Evolutionary conservation across 1,140 invertebrate species (phyloP).

Genomic region (Drosophila jambulina): DNA sequence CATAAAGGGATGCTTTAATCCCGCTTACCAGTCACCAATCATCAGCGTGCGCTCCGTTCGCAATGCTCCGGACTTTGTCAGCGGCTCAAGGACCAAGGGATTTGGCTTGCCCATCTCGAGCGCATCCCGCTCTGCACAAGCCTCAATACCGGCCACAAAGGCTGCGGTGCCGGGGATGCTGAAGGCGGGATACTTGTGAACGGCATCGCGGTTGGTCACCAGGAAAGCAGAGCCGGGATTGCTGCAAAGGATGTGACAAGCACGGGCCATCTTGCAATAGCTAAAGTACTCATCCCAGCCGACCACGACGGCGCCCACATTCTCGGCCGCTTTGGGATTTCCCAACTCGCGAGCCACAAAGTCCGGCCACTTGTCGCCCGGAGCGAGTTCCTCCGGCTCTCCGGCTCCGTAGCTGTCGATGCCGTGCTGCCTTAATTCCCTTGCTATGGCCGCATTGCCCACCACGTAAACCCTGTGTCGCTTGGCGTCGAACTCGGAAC

Average conservation of each 20-base stretch:
- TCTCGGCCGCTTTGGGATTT: slow-evolving; percentile 86
- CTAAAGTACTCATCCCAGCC: slow-evolving; percentile 97
- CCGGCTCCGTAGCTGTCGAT: slow-evolving; percentile 92
- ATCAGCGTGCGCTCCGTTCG: slow-evolving; percentile 93
- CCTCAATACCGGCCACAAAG: slow-evolving; percentile 93
- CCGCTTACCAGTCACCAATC: slow-evolving; percentile 94
- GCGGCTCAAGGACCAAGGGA: slow-evolving; percentile 72
- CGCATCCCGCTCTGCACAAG: slow-evolving; percentile 91
- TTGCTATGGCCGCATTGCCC: slow-evolving; percentile 91
- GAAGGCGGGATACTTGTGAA: slow-evolving; percentile 70
- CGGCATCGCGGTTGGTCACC: slow-evolving; percentile 96
- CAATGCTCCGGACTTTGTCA: slow-evolving; percentile 87
- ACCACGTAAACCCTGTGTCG: slow-evolving; percentile 93
- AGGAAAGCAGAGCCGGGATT: slow-evolving; percentile 90
- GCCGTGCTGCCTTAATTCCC: slow-evolving; percentile 92
- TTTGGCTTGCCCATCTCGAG: slow-evolving; percentile 93
- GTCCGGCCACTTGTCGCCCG: slow-evolving; percentile 55
- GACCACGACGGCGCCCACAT: slow-evolving; percentile 95
- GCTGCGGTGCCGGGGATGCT: slow-evolving; percentile 91
- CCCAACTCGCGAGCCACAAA: slow-evolving; percentile 77
- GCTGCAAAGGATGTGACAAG: slow-evolving; percentile 91
- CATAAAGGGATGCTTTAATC: slow-evolving; percentile 12
- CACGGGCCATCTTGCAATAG: slow-evolving; percentile 95
- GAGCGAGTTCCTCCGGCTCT: slow-evolving; percentile 28
- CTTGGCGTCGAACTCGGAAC: slow-evolving; percentile 87